These are phyloP conservation scores for Heliconius himera DNA, from an alignment of 1,140 invertebrate species.

Conservation along the genomic window DNA sequence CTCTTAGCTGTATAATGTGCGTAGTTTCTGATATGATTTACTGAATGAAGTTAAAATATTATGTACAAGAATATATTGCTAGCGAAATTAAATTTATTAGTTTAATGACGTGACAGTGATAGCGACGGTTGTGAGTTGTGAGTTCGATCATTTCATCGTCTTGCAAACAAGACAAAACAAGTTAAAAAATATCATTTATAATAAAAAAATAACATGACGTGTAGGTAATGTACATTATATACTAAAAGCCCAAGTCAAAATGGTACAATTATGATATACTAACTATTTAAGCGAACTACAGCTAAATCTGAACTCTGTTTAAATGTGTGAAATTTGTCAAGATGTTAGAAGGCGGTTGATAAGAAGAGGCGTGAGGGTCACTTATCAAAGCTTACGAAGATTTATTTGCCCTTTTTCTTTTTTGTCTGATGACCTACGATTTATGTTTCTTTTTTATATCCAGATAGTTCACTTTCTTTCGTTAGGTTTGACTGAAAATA, in stretches of 20 bases:
- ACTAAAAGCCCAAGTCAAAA: too few species aligned
- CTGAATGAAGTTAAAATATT: background rate
- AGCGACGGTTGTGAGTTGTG: background rate
- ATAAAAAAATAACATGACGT: too few species aligned
- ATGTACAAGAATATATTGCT: too few species aligned
- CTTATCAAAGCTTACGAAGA: slow-evolving; percentile 57
- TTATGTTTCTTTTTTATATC: slow-evolving; percentile 41
- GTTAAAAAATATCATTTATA: too few species aligned
- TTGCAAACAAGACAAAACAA: too few species aligned
- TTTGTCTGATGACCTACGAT: slow-evolving; percentile 46
- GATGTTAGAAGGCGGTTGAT: slow-evolving; percentile 44
- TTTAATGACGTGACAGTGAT: background rate
- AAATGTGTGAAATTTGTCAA: slow-evolving; percentile 50
- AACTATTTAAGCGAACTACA: too few species aligned
- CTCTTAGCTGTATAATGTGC: background rate
- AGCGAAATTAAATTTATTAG: too few species aligned
- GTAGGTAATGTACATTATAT: too few species aligned
- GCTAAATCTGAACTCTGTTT: slow-evolving; percentile 10
- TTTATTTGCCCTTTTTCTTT: slow-evolving; percentile 52
- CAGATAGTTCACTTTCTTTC: background rate
- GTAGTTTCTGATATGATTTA: background rate
- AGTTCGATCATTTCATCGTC: too few species aligned
- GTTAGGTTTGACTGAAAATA: too few species aligned
- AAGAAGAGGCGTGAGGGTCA: slow-evolving; percentile 45
- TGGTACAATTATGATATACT: too few species aligned